A percentile compares a stretch with the other conserved stretches of the same genome.
Conservation (phyloP, 2,888 invertebrate genomes). For the Dryocosmus kuriphilus region DNA sequence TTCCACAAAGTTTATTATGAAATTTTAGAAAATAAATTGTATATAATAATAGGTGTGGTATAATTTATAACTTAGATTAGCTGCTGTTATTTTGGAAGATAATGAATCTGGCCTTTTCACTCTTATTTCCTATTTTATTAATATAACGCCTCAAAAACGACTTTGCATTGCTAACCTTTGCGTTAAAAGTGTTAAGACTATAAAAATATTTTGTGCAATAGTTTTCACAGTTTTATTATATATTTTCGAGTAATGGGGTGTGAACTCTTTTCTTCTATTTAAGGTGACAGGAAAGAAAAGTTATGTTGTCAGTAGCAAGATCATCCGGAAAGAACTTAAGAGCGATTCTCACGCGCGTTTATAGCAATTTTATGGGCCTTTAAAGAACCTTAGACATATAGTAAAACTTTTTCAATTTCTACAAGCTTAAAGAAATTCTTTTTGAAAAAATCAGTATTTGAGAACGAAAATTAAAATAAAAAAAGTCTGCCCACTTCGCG, state of each 20-base stretch:
- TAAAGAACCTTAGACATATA: too few relatives aligned
- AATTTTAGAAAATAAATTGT: neutral
- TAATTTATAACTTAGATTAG: neutral
- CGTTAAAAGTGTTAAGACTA: neutral
- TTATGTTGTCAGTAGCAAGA: neutral
- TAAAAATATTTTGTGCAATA: neutral
- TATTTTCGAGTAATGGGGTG: neutral
- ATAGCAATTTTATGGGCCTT: too few relatives aligned
- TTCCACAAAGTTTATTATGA: neutral
- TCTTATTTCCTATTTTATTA: conserved; percentile 17
- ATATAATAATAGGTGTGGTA: neutral
- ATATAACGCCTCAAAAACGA: neutral
- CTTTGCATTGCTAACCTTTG: neutral
- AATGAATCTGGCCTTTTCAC: neutral
- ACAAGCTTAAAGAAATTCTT: too few relatives aligned
- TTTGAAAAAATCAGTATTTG: too few relatives aligned
- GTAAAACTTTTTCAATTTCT: too few relatives aligned
- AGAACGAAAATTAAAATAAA: too few relatives aligned
- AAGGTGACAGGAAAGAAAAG: conserved; percentile 3
- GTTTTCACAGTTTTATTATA: neutral
- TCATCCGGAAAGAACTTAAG: neutral
- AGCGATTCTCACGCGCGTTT: neutral
- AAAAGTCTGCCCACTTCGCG: too few relatives aligned
- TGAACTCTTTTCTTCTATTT: neutral
- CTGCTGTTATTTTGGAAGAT: neutral